A percentile compares a stretch with the other conserved stretches of the same genome.
Conservation (phyloP, 2,888 invertebrate species). For the Cerastoderma edule region DNA sequence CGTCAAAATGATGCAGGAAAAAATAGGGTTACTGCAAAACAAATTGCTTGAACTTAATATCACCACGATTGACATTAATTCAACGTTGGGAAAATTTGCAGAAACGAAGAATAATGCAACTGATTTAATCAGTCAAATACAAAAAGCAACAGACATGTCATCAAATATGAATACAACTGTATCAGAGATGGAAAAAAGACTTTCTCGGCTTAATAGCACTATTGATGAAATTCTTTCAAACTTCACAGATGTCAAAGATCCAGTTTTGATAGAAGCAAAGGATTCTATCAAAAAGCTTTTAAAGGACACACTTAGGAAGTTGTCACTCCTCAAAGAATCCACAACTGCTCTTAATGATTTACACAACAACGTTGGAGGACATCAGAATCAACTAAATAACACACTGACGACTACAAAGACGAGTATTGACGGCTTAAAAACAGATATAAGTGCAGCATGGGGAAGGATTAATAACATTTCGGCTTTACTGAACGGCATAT, state of each 20-base stretch:
- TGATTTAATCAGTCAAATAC: not conserved
- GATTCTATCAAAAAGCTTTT: conserved; percentile 29
- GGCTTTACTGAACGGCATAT: conserved; percentile 13
- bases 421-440: conserved; percentile 30
- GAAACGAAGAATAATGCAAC: conserved; percentile 15
- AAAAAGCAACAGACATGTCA: not conserved
- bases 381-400: conserved; percentile 19
- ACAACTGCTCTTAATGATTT: conserved; percentile 5
- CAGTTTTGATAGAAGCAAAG: conserved; percentile 25
- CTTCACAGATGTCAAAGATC: conserved; percentile 47
- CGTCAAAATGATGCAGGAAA: conserved; percentile 20
- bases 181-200: not conserved
- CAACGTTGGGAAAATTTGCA: conserved; percentile 29
- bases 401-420: conserved; percentile 35
- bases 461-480: conserved; percentile 9
- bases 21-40: not conserved
- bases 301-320: conserved; percentile 19
- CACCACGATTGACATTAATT: conserved; percentile 26
- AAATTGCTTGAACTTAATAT: conserved; percentile 23
- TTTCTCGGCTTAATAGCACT: conserved; percentile 2
- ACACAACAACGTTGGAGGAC: not conserved
- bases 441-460: conserved; percentile 31
- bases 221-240: conserved; percentile 4
- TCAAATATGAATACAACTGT: not conserved
- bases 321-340: conserved; percentile 13